Percentiles rank a stretch among this genome's conserved stretches.
Evolutionary conservation across 2,888 invertebrate genomes (phyloP).

Genomic region (Ypsolopha scabrella): DNA sequence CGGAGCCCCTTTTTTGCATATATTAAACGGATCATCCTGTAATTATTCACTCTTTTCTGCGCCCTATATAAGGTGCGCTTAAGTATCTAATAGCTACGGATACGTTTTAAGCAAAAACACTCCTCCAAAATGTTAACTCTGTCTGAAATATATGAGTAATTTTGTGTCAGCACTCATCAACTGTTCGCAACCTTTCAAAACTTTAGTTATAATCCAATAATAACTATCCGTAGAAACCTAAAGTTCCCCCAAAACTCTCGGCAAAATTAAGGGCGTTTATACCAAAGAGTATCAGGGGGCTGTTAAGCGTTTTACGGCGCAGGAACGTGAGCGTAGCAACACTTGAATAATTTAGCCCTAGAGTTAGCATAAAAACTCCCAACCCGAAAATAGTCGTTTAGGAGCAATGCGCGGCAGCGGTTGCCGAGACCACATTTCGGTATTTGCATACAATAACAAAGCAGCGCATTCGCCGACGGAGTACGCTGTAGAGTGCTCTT

Average conservation of each 20-base stretch:
- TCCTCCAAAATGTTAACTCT: no score
- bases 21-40: conserved; percentile 62
- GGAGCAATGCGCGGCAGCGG: conserved; percentile 14
- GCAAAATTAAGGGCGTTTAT: background rate
- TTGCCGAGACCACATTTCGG: conserved; percentile 8
- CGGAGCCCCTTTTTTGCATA: conserved; percentile 61
- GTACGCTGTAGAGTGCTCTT: background rate
- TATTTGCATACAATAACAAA: conserved; percentile 67
- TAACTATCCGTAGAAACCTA: no score
- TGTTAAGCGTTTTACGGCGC: conserved; percentile 40
- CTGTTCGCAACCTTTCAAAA: no score
- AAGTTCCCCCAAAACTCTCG: background rate
- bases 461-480: conserved; percentile 14
- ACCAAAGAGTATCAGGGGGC: conserved; percentile 17
- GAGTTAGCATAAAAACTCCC: conserved; percentile 63
- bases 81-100: no score
- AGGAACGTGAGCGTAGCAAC: conserved; percentile 54
- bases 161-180: no score
- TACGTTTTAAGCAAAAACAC: no score
- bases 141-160: no score
- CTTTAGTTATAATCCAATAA: no score
- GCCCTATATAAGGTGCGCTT: no score
- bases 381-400: conserved; percentile 60
- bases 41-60: conserved; percentile 49
- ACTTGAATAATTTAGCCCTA: conserved; percentile 61